Evolutionary conservation across 2,888 invertebrate genomes (phyloP).

Genomic region (Macrophya annulata): DNA sequence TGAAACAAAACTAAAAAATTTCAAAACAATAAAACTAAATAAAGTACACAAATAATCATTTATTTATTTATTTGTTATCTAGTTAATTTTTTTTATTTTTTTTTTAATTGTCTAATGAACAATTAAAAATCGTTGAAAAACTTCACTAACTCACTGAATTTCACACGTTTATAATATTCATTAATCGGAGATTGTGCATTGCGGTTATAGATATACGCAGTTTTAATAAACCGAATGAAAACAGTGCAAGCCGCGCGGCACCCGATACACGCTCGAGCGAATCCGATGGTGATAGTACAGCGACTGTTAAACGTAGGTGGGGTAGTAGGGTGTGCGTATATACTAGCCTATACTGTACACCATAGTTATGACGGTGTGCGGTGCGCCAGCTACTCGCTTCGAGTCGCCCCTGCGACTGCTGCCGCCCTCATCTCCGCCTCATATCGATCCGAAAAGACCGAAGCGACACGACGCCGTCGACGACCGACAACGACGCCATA

Average conservation of each 20-base stretch:
- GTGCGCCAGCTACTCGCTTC: conserved; percentile 51
- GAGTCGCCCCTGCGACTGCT: conserved; percentile 56
- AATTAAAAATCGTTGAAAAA: too few species aligned
- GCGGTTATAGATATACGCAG: background rate
- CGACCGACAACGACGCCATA: conserved; percentile 63
- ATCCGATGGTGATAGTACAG: conserved; percentile 48
- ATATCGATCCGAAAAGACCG: conserved; percentile 51
- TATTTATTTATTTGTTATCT: too few species aligned
- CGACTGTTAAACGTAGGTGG: conserved; percentile 15
- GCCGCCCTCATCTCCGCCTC: conserved; percentile 48
- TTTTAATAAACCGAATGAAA: conserved; percentile 3
- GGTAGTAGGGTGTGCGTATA: conserved; percentile 8
- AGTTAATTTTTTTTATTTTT: too few species aligned
- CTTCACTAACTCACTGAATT: too few species aligned
- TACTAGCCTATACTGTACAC: background rate
- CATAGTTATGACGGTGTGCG: conserved; percentile 48
- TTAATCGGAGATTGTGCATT: background rate
- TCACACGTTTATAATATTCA: background rate
- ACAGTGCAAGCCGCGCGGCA: background rate
- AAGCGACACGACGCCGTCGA: conserved; percentile 58
- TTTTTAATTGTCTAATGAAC: too few species aligned
- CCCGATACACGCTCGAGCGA: conserved; percentile 30
- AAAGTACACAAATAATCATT: too few species aligned
- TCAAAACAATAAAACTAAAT: too few species aligned
- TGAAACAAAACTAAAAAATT: too few species aligned